phyloP scores from a whole-genome alignment of 1,140 invertebrate species.

The Drosophila suzukii region DNA sequence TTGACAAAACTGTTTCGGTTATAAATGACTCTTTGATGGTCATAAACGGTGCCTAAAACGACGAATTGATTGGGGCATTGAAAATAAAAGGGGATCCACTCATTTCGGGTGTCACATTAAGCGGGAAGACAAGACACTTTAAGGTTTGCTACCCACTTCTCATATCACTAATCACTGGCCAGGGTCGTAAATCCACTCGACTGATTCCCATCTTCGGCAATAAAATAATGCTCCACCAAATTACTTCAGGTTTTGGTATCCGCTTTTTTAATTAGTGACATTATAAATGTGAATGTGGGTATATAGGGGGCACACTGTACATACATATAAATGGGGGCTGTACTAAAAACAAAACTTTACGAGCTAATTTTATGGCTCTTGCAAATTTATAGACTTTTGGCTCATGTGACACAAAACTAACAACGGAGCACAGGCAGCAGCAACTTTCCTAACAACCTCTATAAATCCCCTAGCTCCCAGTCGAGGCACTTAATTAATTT shows the following conservation, averaged over 20 bases:
- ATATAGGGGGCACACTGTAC: neutral
- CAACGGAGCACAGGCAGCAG: conserved; percentile 17
- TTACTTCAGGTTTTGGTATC: conserved; percentile 40
- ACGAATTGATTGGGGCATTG: conserved; percentile 37
- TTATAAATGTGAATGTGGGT: conserved; percentile 52
- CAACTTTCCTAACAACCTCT: conserved; percentile 71
- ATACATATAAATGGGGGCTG: neutral
- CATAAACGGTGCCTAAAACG: conserved; percentile 37
- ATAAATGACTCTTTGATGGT: conserved; percentile 57
- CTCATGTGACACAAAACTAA: conserved; percentile 62
- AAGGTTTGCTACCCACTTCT: conserved; percentile 9
- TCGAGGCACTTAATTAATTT: conserved; percentile 77
- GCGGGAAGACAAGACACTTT: conserved; percentile 16
- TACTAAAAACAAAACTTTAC: conserved; percentile 60
- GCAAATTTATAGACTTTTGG: conserved; percentile 67
- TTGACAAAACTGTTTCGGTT: conserved; percentile 47
- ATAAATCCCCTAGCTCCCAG: conserved; percentile 60
- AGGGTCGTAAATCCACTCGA: conserved; percentile 33
- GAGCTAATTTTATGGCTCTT: conserved; percentile 62
- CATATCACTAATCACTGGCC: conserved; percentile 27
- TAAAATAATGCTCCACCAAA: conserved; percentile 42
- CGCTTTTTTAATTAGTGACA: conserved; percentile 68
- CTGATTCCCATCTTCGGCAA: conserved; percentile 35
- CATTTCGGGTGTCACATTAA: conserved; percentile 34
- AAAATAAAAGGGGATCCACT: conserved; percentile 1